A percentile compares a stretch with the other conserved stretches of the same genome.
Evolutionary conservation across 2,888 invertebrate genomes (phyloP).

Genomic region (Xanthorhoe spadicearia): DNA sequence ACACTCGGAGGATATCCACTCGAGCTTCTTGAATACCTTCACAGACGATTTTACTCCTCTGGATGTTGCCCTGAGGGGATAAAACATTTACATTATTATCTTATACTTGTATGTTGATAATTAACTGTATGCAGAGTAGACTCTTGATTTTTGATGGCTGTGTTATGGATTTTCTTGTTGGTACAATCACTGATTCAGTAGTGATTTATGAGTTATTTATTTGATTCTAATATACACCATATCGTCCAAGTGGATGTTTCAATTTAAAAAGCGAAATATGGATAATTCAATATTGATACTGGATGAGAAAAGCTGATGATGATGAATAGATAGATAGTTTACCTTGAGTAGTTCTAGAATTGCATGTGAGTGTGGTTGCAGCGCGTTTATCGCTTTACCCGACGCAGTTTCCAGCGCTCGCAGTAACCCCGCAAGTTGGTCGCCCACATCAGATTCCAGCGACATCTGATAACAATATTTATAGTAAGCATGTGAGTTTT

Average conservation of each 20-base stretch:
- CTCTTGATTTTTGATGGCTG: too few species aligned
- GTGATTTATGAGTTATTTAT: too few species aligned
- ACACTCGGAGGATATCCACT: conserved; percentile 93
- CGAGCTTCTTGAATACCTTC: conserved; percentile 96
- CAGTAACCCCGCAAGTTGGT: conserved; percentile 77
- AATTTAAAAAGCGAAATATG: too few species aligned
- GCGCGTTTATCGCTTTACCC: conserved; percentile 64
- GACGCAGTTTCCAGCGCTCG: conserved; percentile 70
- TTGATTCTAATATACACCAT: too few species aligned
- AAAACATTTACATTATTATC: not conserved
- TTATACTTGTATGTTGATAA: too few species aligned
- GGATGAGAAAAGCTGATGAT: too few species aligned
- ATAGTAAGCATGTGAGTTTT: not conserved
- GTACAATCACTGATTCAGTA: too few species aligned
- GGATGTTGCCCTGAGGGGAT: conserved; percentile 93
- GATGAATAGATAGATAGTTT: not conserved
- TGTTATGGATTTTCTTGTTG: too few species aligned
- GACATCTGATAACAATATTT: conserved; percentile 70
- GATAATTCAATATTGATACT: too few species aligned
- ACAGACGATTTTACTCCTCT: conserved; percentile 95
- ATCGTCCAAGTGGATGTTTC: too few species aligned
- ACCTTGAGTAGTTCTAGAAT: conserved; percentile 77
- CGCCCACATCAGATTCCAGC: conserved; percentile 82
- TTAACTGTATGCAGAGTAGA: too few species aligned
- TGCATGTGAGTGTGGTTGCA: conserved; percentile 72